A percentile compares a stretch with the other conserved stretches of the same genome.
These are phyloP conservation scores for Dinocampus coccinellae DNA, from an alignment of 2,888 invertebrate genomes.

Conservation along the genomic window DNA sequence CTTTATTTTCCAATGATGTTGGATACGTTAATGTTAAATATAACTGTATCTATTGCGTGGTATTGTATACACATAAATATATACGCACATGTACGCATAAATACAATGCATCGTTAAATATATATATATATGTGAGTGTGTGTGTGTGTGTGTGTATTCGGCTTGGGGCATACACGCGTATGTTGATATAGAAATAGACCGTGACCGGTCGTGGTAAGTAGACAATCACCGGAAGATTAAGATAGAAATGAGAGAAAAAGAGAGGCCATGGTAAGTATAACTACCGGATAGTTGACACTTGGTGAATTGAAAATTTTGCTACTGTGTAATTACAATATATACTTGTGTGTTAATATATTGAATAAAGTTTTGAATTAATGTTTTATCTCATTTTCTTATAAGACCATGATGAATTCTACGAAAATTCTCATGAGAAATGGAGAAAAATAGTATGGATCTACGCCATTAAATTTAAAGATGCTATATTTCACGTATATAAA, in stretches of 20 bases:
- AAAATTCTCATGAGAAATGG: background rate
- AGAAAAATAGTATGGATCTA: constrained; percentile 11
- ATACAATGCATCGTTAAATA: constrained; percentile 65
- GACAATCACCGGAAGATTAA: constrained; percentile 63
- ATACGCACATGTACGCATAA: constrained; percentile 59
- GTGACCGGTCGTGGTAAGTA: constrained; percentile 54
- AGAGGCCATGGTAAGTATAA: constrained; percentile 18
- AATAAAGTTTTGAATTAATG: background rate
- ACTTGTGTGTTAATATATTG: background rate
- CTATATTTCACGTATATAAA: constrained; percentile 44
- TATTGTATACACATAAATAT: background rate
- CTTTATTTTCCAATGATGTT: background rate
- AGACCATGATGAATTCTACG: background rate
- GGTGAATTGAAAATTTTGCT: constrained; percentile 15
- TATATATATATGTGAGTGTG: constrained; percentile 40
- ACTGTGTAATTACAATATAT: background rate
- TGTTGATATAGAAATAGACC: constrained; percentile 61
- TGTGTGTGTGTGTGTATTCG: constrained; percentile 42
- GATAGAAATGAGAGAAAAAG: background rate
- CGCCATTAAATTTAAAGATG: constrained; percentile 38
- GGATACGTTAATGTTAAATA: constrained; percentile 24
- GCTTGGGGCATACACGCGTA: constrained; percentile 22
- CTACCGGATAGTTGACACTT: constrained; percentile 41
- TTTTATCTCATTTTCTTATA: background rate
- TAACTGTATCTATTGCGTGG: background rate